phyloP scores from a whole-genome alignment of 1,140 invertebrate genomes.

The Brachionus asplanchnoidis region DNA sequence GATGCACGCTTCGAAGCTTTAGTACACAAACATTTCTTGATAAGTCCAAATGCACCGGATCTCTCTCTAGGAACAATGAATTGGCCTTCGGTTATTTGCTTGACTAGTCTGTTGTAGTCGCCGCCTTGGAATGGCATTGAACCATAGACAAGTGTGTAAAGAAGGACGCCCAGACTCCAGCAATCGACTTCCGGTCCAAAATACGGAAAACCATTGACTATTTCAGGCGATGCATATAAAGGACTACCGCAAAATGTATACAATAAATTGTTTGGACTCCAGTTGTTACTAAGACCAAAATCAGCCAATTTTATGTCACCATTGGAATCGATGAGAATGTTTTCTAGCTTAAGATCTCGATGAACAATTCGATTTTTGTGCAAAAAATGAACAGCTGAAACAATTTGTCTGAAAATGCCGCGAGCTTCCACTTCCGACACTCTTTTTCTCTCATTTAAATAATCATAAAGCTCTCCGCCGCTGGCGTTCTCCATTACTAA shows the following conservation, averaged over 20 bases:
- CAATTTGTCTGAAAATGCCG: slow-evolving; percentile 91
- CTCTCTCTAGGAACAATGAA: slow-evolving; percentile 93
- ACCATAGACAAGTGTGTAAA: slow-evolving; percentile 96
- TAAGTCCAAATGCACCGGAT: slow-evolving; percentile 86
- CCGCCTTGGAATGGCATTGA: slow-evolving; percentile 99
- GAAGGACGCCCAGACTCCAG: slow-evolving; percentile 92
- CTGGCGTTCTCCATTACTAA: slow-evolving; percentile 98
- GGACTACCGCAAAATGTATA: slow-evolving; percentile 96
- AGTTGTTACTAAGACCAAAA: slow-evolving; percentile 96
- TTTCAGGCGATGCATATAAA: slow-evolving; percentile 95
- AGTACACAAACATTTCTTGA: slow-evolving; percentile 86
- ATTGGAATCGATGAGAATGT: slow-evolving; percentile 89
- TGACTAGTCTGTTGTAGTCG: slow-evolving; percentile 90
- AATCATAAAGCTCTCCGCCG: slow-evolving; percentile 96
- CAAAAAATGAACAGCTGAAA: slow-evolving; percentile 94
- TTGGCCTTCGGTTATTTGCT: slow-evolving; percentile 91
- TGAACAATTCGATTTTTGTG: slow-evolving; percentile 83
- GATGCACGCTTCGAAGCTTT: slow-evolving; percentile 79
- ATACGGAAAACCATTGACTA: slow-evolving; percentile 94
- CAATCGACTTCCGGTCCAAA: slow-evolving; percentile 87
- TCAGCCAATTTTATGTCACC: slow-evolving; percentile 97
- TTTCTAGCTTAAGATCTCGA: slow-evolving; percentile 95
- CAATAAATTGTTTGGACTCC: slow-evolving; percentile 69
- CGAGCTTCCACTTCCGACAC: slow-evolving; percentile 85
- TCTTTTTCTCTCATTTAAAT: slow-evolving; percentile 84